These are phyloP conservation scores for Ophion ventricosus DNA, from an alignment of 2,888 invertebrate species.

Conservation along the genomic window DNA sequence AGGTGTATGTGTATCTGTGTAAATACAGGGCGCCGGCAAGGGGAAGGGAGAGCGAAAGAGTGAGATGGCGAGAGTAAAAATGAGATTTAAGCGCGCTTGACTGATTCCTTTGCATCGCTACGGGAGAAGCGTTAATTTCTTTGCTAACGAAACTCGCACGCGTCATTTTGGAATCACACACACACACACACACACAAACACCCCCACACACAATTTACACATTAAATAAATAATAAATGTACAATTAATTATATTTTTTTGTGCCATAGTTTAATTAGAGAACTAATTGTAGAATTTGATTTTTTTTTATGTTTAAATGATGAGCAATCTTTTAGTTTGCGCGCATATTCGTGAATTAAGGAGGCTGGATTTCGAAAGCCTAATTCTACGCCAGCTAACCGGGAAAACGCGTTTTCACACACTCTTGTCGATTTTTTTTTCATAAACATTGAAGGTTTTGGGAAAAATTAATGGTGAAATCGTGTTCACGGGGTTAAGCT, in stretches of 20 bases:
- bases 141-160: conserved; percentile 58
- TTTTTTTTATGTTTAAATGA: background rate
- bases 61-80: background rate
- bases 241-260: no score
- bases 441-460: no score
- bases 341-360: background rate
- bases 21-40: background rate
- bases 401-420: background rate
- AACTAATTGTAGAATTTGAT: no score
- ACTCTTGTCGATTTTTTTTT: background rate
- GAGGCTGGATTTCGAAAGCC: no score
- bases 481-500: no score
- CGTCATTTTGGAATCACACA: conserved; percentile 27
- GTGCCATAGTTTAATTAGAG: no score
- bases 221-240: no score
- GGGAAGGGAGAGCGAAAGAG: background rate
- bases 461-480: no score
- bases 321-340: background rate
- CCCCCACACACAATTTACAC: background rate
- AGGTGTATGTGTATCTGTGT: background rate
- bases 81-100: conserved; percentile 25
- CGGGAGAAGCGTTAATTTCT: conserved; percentile 43
- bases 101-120: conserved; percentile 53
- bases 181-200: background rate
- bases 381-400: no score